Evolutionary conservation across 2,888 invertebrate genomes (phyloP).

Genomic region (Heliconius charithonia): DNA sequence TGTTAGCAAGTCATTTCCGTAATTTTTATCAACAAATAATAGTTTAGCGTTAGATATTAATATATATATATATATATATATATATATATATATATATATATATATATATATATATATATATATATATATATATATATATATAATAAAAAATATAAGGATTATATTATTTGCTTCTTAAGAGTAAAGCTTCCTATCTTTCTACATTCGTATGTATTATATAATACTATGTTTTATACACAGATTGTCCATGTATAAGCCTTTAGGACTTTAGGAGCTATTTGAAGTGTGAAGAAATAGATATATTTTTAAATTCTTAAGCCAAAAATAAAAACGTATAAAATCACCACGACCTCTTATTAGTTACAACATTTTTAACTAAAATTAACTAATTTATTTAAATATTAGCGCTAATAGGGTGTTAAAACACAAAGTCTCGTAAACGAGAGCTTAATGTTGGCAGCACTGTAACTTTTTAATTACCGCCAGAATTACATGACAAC

Average conservation of each 20-base stretch:
- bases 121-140: no score
- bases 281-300: not conserved
- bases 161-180: not conserved
- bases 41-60: not conserved
- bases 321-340: not conserved
- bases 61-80: no score
- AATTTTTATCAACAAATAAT: not conserved
- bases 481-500: slow-evolving; percentile 78
- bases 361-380: not conserved
- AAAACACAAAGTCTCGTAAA: slow-evolving; percentile 57
- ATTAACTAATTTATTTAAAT: slow-evolving; percentile 16
- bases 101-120: no score
- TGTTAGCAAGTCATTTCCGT: not conserved
- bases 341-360: not conserved
- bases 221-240: no score
- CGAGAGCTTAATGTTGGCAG: slow-evolving; percentile 77
- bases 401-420: slow-evolving; percentile 10
- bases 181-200: not conserved
- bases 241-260: no score
- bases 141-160: not conserved
- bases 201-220: no score
- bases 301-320: not conserved
- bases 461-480: slow-evolving; percentile 81
- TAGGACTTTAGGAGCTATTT: no score
- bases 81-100: no score